Conservation (phyloP, 1,140 invertebrate genomes). For the Brachionus rotundiformis region DNA sequence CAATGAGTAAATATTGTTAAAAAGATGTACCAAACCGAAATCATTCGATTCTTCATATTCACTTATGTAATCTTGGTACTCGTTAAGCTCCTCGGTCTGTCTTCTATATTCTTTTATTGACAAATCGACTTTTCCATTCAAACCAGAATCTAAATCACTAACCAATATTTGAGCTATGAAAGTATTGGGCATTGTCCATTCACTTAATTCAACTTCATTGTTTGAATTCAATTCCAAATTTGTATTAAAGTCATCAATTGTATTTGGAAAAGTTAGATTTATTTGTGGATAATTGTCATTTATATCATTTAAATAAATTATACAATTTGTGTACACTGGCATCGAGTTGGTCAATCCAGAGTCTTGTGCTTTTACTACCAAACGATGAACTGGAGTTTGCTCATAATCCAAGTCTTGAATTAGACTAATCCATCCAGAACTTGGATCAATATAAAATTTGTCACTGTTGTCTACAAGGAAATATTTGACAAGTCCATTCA, state of each 20-base stretch:
- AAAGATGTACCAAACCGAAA: conserved; percentile 27
- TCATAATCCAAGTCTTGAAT: not conserved
- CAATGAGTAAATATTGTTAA: conserved; percentile 46
- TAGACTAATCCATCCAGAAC: conserved; percentile 33
- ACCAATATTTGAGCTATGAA: conserved; percentile 48
- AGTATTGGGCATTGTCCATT: conserved; percentile 46
- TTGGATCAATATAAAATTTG: conserved; percentile 20
- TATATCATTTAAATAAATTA: conserved; percentile 48
- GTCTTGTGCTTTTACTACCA: conserved; percentile 40
- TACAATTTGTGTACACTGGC: conserved; percentile 45
- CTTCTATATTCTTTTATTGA: conserved; percentile 28
- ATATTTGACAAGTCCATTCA: conserved; percentile 24
- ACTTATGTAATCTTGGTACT: not conserved
- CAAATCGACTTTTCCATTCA: conserved; percentile 38
- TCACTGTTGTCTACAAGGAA: not conserved
- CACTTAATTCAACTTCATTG: conserved; percentile 47
- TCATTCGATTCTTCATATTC: conserved; percentile 33
- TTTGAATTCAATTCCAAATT: not conserved
- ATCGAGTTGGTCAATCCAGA: conserved; percentile 42
- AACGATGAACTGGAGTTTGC: not conserved
- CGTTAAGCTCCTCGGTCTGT: not conserved
- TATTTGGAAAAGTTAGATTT: conserved; percentile 18
- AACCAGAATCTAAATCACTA: conserved; percentile 6
- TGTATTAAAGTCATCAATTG: conserved; percentile 38
- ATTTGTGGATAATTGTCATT: conserved; percentile 25